Evolutionary conservation across 2,888 invertebrate species (phyloP).

Genomic region (Pogonocherus hispidulus): DNA sequence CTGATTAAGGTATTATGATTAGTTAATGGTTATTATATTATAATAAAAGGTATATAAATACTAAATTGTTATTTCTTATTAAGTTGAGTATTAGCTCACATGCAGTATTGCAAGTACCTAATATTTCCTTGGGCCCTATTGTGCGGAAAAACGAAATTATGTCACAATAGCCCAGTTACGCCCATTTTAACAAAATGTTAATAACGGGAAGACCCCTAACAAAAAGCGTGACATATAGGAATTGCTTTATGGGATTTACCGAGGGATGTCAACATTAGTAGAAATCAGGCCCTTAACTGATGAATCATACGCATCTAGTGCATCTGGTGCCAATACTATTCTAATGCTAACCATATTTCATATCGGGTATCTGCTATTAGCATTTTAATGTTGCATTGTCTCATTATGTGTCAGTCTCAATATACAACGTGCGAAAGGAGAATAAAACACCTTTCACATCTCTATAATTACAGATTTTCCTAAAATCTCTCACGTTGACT

Average conservation of each 20-base stretch:
- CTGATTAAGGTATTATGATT: no score
- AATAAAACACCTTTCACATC: no score
- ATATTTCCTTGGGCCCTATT: background rate
- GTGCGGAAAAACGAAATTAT: conserved; percentile 1
- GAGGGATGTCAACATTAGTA: conserved; percentile 38
- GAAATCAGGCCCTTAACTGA: conserved; percentile 32
- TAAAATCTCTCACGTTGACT: no score
- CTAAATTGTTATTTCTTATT: no score
- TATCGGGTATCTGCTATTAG: conserved; percentile 43
- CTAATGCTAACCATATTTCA: conserved; percentile 39
- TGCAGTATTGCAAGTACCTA: no score
- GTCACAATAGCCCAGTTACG: conserved; percentile 8
- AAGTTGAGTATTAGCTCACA: no score
- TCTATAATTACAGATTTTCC: no score
- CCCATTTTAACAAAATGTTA: conserved; percentile 21
- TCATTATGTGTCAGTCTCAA: no score
- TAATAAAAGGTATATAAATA: no score
- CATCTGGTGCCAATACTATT: conserved; percentile 21
- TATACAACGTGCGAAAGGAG: no score
- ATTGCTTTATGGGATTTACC: conserved; percentile 20
- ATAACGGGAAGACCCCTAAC: conserved; percentile 12
- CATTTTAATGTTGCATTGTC: conserved; percentile 42
- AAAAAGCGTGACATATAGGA: conserved; percentile 12
- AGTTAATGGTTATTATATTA: no score
- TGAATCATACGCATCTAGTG: conserved; percentile 17